Conservation (phyloP, 2,888 invertebrate species). For the Conus canariensis region DNA sequence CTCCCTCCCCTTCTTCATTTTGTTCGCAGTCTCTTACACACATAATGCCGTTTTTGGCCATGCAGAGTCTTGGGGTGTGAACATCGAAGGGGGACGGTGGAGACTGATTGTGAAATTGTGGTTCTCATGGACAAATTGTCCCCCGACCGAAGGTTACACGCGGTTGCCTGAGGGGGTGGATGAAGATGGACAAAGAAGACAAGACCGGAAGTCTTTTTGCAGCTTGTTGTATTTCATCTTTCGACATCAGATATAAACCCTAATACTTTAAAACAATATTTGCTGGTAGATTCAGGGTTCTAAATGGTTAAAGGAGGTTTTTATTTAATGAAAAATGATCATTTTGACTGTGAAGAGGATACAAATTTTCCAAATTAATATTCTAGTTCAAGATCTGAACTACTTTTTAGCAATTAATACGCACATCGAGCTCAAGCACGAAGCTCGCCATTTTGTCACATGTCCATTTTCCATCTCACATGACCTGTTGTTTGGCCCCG, state of each 20-base stretch:
- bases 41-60: background rate
- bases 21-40: no score
- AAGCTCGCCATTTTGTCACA: constrained; percentile 77
- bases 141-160: no score
- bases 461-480: constrained; percentile 79
- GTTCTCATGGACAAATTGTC: background rate
- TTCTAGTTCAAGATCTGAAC: background rate
- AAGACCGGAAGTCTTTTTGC: no score
- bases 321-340: background rate
- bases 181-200: no score
- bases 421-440: constrained; percentile 41
- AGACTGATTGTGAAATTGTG: background rate
- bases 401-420: constrained; percentile 43
- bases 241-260: background rate
- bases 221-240: background rate
- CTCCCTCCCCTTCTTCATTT: background rate
- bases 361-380: background rate
- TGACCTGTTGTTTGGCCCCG: constrained; percentile 80
- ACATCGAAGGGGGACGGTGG: background rate
- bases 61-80: no score
- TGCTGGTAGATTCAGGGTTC: no score
- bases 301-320: no score
- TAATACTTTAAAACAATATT: no score
- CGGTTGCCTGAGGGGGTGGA: background rate
- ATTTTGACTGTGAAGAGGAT: background rate